These are phyloP conservation scores for Xenentodon cancila DNA, from an alignment of 2,797 vertebrate species.

Conservation along the genomic window DNA sequence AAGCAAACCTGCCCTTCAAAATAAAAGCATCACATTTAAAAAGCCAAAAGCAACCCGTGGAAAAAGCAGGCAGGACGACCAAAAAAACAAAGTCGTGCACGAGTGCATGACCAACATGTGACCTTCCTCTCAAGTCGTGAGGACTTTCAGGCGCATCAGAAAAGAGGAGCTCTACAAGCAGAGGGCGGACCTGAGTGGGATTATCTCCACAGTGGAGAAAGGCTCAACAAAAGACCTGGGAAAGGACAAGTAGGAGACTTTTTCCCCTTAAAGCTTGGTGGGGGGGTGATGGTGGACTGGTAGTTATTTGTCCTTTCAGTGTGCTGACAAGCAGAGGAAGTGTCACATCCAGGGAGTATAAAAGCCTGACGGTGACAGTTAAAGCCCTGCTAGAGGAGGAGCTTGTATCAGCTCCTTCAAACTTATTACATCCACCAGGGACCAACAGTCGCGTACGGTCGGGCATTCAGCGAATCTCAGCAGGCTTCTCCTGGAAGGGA, in stretches of 20 bases:
- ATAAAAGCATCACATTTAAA: constrained; percentile 31
- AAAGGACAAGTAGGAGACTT: constrained; percentile 62
- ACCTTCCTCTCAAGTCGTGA: constrained; percentile 68
- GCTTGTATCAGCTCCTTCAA: too few relatives aligned
- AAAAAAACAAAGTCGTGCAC: constrained; percentile 34
- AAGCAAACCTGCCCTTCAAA: not conserved
- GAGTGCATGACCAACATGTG: constrained; percentile 77
- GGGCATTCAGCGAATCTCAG: too few relatives aligned
- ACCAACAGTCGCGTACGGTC: too few relatives aligned
- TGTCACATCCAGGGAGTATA: constrained; percentile 60
- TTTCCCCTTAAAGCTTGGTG: constrained; percentile 26
- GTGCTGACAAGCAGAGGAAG: constrained; percentile 63
- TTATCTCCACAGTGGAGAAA: constrained; percentile 66
- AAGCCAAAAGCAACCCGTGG: constrained; percentile 4
- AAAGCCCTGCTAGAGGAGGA: not conserved
- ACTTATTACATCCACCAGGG: not conserved
- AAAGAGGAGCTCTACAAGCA: constrained; percentile 54
- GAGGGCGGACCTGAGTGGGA: constrained; percentile 67
- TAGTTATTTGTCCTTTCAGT: constrained; percentile 29
- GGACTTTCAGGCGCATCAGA: constrained; percentile 60
- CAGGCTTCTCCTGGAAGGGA: too few relatives aligned
- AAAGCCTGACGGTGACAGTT: constrained; percentile 33
- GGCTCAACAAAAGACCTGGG: constrained; percentile 65
- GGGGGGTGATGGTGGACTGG: constrained; percentile 36
- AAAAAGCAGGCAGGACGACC: constrained; percentile 3